These are phyloP conservation scores for Phymastichus coffea DNA, from an alignment of 1,140 invertebrate species.

Conservation along the genomic window DNA sequence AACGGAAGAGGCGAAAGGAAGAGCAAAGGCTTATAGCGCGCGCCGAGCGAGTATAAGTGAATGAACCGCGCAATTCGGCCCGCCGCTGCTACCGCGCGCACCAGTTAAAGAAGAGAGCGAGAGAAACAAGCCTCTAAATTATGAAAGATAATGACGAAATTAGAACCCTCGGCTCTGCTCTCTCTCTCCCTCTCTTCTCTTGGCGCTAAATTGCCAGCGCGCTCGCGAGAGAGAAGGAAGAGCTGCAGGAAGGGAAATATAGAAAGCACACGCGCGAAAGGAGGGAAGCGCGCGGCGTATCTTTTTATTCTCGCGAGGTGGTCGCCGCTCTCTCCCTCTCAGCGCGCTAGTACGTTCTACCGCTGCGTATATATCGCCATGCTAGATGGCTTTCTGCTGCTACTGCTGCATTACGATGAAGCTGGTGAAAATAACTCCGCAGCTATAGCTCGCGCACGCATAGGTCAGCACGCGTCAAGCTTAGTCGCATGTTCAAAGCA, in stretches of 20 bases:
- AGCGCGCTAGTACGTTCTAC: no score
- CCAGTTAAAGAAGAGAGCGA: not conserved
- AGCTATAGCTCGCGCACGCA: no score
- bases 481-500: no score
- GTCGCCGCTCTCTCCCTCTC: no score
- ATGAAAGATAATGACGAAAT: not conserved
- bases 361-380: no score
- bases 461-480: no score
- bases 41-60: not conserved
- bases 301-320: no score
- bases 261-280: not conserved
- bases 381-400: no score
- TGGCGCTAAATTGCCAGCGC: no score
- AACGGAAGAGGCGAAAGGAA: not conserved
- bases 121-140: conserved; percentile 2
- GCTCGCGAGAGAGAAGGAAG: not conserved
- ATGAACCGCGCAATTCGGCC: no score
- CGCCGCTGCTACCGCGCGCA: not conserved
- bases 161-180: not conserved
- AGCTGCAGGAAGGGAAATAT: not conserved
- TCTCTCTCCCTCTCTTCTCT: not conserved
- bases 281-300: no score
- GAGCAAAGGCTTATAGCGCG: not conserved
- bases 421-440: conserved; percentile 8
- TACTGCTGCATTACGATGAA: conserved; percentile 6